Conservation (phyloP, 1,140 invertebrate species). For the Aphidius ervi region DNA sequence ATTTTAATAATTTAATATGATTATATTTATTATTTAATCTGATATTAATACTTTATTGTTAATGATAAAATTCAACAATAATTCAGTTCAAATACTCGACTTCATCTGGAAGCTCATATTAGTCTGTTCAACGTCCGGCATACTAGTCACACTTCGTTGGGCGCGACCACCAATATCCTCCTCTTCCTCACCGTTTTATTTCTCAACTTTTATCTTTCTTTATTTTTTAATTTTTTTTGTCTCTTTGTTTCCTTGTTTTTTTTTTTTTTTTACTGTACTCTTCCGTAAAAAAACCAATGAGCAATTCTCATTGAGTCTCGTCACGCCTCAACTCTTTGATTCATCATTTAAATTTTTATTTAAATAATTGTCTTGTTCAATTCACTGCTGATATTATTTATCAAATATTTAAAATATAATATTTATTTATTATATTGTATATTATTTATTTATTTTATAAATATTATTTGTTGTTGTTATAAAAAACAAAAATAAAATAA, state of each 20-base stretch:
- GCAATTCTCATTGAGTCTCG: constrained; percentile 11
- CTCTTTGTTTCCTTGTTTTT: neutral
- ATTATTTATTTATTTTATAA: no score
- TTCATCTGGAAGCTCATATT: neutral
- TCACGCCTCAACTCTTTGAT: constrained; percentile 19
- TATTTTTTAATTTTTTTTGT: constrained; percentile 5
- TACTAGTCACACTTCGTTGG: neutral
- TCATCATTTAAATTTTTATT: constrained; percentile 14
- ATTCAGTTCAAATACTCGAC: constrained; percentile 7
- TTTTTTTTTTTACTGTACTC: constrained; percentile 14
- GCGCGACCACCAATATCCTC: constrained; percentile 14
- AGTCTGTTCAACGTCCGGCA: neutral
- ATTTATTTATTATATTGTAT: no score
- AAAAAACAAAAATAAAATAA: no score
- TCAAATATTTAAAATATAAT: no score
- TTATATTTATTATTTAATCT: no score
- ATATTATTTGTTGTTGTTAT: no score
- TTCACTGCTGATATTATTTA: no score
- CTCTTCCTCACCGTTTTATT: constrained; percentile 22
- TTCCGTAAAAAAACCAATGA: constrained; percentile 10
- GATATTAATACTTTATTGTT: no score
- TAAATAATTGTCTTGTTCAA: neutral
- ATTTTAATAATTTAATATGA: neutral
- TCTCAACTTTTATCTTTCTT: constrained; percentile 17
- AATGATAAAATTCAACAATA: neutral